These are phyloP conservation scores for Lophotis ruficrista DNA, from an alignment of 2,113 vertebrate genomes.

Conservation along the genomic window DNA sequence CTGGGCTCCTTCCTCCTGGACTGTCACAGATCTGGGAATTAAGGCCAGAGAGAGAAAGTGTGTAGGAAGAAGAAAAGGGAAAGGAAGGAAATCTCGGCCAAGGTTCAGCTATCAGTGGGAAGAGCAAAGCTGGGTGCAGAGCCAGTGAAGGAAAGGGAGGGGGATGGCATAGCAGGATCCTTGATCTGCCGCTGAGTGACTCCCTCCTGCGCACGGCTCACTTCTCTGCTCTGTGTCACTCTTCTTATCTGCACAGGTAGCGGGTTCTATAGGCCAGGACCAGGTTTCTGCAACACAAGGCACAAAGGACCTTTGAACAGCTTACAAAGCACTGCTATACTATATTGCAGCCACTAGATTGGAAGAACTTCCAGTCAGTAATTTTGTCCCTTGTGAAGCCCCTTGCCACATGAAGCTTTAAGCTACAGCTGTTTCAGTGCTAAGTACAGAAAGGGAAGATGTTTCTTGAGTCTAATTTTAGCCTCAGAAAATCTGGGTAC, in stretches of 20 bases:
- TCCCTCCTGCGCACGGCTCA: not conserved
- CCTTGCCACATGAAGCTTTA: not conserved
- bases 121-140: not conserved
- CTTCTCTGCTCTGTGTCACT: not conserved
- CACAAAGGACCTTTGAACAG: not conserved
- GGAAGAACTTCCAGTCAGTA: constrained; percentile 5
- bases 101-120: not conserved
- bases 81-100: not conserved
- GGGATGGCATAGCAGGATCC: not conserved
- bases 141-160: not conserved
- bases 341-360: not conserved
- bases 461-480: constrained; percentile 16
- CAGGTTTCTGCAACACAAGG: not conserved
- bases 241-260: not conserved
- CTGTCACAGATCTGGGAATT: not conserved
- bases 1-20: not conserved
- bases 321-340: not conserved
- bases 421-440: not conserved
- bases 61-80: not conserved
- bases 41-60: not conserved
- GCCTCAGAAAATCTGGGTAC: not conserved
- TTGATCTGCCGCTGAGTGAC: not conserved
- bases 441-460: not conserved
- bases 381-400: not conserved
- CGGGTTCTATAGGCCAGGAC: not conserved